Conservation (phyloP, 2,797 vertebrate species). For the Yasuhikotakia modesta region DNA sequence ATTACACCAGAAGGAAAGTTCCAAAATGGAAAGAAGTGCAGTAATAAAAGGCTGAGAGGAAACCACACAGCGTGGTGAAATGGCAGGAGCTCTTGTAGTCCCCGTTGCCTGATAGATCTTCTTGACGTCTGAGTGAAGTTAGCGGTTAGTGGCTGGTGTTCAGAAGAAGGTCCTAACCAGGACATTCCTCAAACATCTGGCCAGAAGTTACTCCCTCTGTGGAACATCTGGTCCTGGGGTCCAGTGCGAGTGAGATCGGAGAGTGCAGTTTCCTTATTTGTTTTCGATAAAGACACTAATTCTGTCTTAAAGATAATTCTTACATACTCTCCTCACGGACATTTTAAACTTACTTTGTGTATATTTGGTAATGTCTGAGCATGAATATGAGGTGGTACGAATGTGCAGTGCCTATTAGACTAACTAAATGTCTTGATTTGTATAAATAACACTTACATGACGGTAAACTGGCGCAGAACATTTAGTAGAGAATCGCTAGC, state of each 20-base stretch:
- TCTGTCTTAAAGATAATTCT: conserved; percentile 5
- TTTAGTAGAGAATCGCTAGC: neutral
- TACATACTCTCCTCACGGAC: conserved; percentile 2
- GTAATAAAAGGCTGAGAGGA: conserved; percentile 19
- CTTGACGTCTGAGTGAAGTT: conserved; percentile 47
- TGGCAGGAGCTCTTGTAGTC: conserved; percentile 26
- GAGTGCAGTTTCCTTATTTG: conserved; percentile 12
- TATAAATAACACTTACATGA: neutral
- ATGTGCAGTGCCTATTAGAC: neutral
- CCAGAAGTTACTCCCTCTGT: conserved; percentile 41
- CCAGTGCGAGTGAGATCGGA: conserved; percentile 12
- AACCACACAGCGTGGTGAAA: conserved; percentile 31
- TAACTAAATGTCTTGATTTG: neutral
- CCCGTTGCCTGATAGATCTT: conserved; percentile 33
- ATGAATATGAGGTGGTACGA: neutral
- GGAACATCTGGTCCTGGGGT: conserved; percentile 49
- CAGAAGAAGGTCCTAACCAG: conserved; percentile 41
- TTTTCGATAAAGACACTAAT: conserved; percentile 30
- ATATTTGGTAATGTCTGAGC: conserved; percentile 13
- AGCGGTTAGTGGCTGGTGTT: conserved; percentile 36
- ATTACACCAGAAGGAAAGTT: conserved; percentile 27
- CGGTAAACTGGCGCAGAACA: neutral
- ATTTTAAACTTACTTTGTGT: neutral
- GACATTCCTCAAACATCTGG: conserved; percentile 53
- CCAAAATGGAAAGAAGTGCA: conserved; percentile 26